Evolutionary conservation across 2,113 vertebrate species (phyloP).

Genomic region (Orycteropus afer): DNA sequence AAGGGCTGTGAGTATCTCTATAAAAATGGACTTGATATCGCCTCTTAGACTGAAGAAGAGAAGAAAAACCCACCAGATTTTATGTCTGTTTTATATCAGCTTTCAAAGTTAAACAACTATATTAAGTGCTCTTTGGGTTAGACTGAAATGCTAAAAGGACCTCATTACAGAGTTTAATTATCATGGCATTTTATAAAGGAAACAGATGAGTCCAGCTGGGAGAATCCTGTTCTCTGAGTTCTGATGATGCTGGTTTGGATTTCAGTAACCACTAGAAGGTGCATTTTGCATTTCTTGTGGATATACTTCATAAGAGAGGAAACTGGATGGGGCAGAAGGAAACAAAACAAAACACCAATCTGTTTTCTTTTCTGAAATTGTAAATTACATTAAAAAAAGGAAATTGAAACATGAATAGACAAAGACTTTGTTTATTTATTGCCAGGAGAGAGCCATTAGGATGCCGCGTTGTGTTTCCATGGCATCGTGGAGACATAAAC

Average conservation of each 20-base stretch:
- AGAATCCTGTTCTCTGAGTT: constrained; percentile 2
- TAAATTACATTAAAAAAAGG: constrained; percentile 82
- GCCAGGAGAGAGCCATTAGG: constrained; percentile 85
- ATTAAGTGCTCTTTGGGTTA: constrained; percentile 82
- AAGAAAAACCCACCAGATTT: constrained; percentile 64
- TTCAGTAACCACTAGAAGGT: constrained; percentile 81
- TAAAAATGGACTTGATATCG: constrained; percentile 75
- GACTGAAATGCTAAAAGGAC: constrained; percentile 79
- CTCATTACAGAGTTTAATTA: constrained; percentile 82
- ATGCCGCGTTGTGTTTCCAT: constrained; percentile 87
- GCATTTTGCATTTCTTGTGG: constrained; percentile 80
- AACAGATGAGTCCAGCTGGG: constrained; percentile 42
- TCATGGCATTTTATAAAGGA: constrained; percentile 61
- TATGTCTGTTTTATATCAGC: constrained; percentile 73
- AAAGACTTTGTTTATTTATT: constrained; percentile 89
- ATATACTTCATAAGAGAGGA: constrained; percentile 52
- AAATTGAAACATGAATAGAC: constrained; percentile 85
- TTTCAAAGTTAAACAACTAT: constrained; percentile 81
- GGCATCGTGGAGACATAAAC: constrained; percentile 87
- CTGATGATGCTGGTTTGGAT: neutral
- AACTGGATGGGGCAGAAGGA: constrained; percentile 46
- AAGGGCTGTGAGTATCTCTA: constrained; percentile 65
- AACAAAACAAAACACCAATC: neutral
- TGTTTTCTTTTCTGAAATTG: constrained; percentile 84
- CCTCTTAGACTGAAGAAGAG: constrained; percentile 65